Conservation (phyloP, 2,888 invertebrate genomes). For the Ephialtes manifestator region DNA sequence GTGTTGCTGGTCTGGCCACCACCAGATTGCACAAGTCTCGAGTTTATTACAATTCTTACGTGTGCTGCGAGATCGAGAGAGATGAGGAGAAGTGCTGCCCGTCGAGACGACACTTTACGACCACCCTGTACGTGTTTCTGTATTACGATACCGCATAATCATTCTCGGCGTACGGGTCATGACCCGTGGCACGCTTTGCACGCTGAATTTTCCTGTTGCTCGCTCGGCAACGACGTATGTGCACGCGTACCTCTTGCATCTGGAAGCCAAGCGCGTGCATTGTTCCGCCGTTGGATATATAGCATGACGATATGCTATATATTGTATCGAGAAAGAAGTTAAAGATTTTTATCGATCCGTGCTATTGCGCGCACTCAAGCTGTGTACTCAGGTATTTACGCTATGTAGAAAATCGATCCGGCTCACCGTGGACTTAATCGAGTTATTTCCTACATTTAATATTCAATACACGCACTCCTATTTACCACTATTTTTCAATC, state of each 20-base stretch:
- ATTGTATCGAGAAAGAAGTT: conserved; percentile 17
- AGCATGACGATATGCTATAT: neutral
- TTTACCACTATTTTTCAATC: conserved; percentile 40
- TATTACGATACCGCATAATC: conserved; percentile 62
- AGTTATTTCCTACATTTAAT: conserved; percentile 38
- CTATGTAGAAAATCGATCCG: conserved; percentile 28
- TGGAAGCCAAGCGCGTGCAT: conserved; percentile 35
- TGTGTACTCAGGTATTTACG: neutral
- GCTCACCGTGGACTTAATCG: conserved; percentile 43
- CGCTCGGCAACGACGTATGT: conserved; percentile 7
- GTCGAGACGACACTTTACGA: conserved; percentile 66
- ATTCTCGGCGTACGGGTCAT: conserved; percentile 61
- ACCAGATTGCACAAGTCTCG: conserved; percentile 52
- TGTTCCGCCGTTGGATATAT: conserved; percentile 28
- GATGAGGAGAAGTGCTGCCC: conserved; percentile 23
- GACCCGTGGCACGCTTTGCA: conserved; percentile 39
- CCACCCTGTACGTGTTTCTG: conserved; percentile 55
- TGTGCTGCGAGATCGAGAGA: conserved; percentile 23
- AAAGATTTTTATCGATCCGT: conserved; percentile 21
- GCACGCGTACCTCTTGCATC: conserved; percentile 41
- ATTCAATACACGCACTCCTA: conserved; percentile 19
- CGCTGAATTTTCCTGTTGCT: conserved; percentile 22
- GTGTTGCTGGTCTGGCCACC: conserved; percentile 26
- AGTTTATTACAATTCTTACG: conserved; percentile 63
- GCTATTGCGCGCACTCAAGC: neutral